phyloP scores from a whole-genome alignment of 2,113 vertebrate species.

The Alosa alosa region DNA sequence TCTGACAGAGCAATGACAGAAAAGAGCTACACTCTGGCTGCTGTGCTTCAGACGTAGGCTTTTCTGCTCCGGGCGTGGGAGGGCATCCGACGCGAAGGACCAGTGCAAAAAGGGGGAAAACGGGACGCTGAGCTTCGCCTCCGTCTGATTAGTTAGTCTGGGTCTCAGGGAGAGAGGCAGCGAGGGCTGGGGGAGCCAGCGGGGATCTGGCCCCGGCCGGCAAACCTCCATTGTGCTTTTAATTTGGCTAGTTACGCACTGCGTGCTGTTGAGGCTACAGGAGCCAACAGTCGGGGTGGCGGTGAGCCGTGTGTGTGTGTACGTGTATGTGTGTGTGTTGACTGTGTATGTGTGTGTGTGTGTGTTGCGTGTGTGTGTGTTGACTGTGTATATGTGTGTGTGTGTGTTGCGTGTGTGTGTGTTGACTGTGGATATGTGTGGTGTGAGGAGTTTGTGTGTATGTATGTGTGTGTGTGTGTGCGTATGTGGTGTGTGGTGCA shows the following conservation, averaged over 20 bases:
- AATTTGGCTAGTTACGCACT: slow-evolving; percentile 22
- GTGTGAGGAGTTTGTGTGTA: background rate
- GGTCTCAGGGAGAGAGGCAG: background rate
- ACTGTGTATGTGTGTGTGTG: background rate
- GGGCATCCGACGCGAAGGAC: background rate
- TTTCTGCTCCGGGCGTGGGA: too few relatives aligned
- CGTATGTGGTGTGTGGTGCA: background rate
- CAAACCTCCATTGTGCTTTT: background rate
- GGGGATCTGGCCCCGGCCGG: background rate
- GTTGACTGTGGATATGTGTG: background rate
- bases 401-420: background rate
- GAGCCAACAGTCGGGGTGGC: background rate
- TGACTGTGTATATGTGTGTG: background rate
- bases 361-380: background rate
- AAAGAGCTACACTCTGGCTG: background rate
- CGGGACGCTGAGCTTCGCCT: background rate
- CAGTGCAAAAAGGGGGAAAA: too few relatives aligned
- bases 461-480: background rate
- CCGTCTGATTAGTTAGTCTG: background rate
- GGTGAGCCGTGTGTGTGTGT: background rate
- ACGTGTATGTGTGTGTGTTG: background rate
- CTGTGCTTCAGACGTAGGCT: background rate
- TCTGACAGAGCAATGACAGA: background rate
- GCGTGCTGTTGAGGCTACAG: background rate
- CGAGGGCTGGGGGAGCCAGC: background rate